These are phyloP conservation scores for Lordiphosa clarofinis DNA, from an alignment of 1,140 invertebrate genomes.

Conservation along the genomic window DNA sequence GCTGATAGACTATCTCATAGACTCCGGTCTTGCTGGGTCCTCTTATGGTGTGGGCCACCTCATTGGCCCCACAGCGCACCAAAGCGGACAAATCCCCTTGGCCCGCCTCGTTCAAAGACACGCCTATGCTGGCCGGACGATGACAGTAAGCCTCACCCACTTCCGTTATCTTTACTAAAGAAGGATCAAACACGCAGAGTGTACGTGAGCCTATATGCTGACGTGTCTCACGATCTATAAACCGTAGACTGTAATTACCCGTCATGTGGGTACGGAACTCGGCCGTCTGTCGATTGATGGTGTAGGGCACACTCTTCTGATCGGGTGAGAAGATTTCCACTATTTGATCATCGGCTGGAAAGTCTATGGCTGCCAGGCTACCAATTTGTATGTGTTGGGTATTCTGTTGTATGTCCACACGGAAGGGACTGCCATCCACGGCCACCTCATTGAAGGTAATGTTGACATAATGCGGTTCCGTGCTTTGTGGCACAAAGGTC, in stretches of 20 bases:
- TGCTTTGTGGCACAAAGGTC: slow-evolving; percentile 95
- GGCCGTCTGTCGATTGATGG: slow-evolving; percentile 80
- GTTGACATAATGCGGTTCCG: slow-evolving; percentile 94
- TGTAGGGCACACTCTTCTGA: slow-evolving; percentile 81
- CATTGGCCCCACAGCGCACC: slow-evolving; percentile 88
- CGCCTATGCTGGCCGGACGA: slow-evolving; percentile 87
- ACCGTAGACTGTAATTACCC: slow-evolving; percentile 81
- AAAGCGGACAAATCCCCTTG: slow-evolving; percentile 89
- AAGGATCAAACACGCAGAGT: slow-evolving; percentile 92
- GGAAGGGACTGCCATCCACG: slow-evolving; percentile 94
- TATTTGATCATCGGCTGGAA: slow-evolving; percentile 81
- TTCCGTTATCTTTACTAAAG: slow-evolving; percentile 88
- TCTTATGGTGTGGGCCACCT: slow-evolving; percentile 90
- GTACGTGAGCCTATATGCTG: slow-evolving; percentile 81
- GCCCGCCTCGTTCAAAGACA: slow-evolving; percentile 87
- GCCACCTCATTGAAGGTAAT: slow-evolving; percentile 98
- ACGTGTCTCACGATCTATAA: slow-evolving; percentile 76
- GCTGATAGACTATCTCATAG: slow-evolving; percentile 92
- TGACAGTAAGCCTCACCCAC: slow-evolving; percentile 90
- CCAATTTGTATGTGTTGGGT: slow-evolving; percentile 83
- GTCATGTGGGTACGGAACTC: slow-evolving; percentile 82
- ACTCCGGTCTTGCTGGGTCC: slow-evolving; percentile 84
- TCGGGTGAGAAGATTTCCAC: slow-evolving; percentile 82
- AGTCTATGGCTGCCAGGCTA: slow-evolving; percentile 82
- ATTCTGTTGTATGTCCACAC: slow-evolving; percentile 95